phyloP scores from a whole-genome alignment of 2,888 invertebrate species.

The Dasysyrphus albostriatus region DNA sequence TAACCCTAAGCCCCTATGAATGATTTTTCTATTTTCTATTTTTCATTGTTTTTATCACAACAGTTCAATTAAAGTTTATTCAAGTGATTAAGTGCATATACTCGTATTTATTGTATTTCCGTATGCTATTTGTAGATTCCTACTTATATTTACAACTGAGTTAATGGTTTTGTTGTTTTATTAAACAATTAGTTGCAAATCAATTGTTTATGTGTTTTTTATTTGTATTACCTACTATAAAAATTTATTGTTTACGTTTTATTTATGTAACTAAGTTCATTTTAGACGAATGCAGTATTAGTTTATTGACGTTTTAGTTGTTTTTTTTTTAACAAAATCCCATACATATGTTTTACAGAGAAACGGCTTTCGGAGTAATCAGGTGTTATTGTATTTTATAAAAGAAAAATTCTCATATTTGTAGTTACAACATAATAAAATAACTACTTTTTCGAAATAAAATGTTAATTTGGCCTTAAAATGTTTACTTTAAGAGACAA shows the following conservation, averaged over 20 bases:
- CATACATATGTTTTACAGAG: background rate
- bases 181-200: constrained; percentile 12
- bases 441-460: too few relatives aligned
- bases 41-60: constrained; percentile 40
- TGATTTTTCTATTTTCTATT: constrained; percentile 11
- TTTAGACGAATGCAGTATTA: background rate
- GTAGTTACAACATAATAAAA: background rate
- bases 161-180: constrained; percentile 1
- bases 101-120: constrained; percentile 65
- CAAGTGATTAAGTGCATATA: constrained; percentile 67
- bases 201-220: constrained; percentile 27
- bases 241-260: background rate
- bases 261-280: background rate
- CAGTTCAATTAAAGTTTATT: constrained; percentile 70
- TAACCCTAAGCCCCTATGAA: background rate
- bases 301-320: background rate
- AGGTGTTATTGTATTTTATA: background rate
- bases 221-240: background rate
- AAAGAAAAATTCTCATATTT: background rate
- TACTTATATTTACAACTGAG: background rate
- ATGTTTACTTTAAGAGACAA: too few relatives aligned
- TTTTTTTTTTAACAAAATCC: background rate
- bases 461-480: too few relatives aligned
- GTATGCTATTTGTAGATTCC: constrained; percentile 21
- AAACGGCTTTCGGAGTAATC: background rate